These are phyloP conservation scores for Mesopsocus fuscifrons DNA, from an alignment of 2,888 invertebrate species.

Conservation along the genomic window DNA sequence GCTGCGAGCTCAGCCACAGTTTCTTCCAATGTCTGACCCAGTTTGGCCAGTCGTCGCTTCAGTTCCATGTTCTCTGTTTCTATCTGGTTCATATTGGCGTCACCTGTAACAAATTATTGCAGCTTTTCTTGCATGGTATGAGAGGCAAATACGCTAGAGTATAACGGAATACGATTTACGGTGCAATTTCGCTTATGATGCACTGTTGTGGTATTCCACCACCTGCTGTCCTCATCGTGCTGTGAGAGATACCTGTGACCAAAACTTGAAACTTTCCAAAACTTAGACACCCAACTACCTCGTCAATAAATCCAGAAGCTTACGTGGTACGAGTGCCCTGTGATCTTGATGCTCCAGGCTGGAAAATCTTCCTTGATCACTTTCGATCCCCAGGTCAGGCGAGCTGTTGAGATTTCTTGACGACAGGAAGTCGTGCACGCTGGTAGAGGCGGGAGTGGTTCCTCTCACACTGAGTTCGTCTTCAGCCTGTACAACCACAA, in stretches of 20 bases:
- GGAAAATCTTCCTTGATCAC: constrained; percentile 46
- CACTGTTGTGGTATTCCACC: no score
- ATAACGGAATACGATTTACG: no score
- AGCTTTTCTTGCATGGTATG: no score
- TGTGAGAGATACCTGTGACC: no score
- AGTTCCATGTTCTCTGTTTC: constrained; percentile 49
- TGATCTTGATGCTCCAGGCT: constrained; percentile 32
- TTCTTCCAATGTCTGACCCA: constrained; percentile 54
- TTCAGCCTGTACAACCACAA: constrained; percentile 20
- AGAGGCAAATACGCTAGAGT: no score
- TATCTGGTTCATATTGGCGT: constrained; percentile 23
- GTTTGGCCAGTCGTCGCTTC: constrained; percentile 47
- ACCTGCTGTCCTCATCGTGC: no score
- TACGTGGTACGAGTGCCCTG: constrained; percentile 15
- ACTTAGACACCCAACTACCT: no score
- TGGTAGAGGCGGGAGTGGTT: background rate
- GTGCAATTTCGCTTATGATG: no score
- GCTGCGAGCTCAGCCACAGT: constrained; percentile 54
- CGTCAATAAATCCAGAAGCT: no score
- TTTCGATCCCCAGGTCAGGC: constrained; percentile 80
- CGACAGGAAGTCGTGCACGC: background rate
- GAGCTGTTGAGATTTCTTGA: constrained; percentile 32
- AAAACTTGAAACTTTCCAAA: no score
- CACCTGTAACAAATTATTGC: no score
- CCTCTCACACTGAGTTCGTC: constrained; percentile 14